These are phyloP conservation scores for Arothron firmamentum DNA, from an alignment of 2,113 vertebrate species.

Conservation along the genomic window DNA sequence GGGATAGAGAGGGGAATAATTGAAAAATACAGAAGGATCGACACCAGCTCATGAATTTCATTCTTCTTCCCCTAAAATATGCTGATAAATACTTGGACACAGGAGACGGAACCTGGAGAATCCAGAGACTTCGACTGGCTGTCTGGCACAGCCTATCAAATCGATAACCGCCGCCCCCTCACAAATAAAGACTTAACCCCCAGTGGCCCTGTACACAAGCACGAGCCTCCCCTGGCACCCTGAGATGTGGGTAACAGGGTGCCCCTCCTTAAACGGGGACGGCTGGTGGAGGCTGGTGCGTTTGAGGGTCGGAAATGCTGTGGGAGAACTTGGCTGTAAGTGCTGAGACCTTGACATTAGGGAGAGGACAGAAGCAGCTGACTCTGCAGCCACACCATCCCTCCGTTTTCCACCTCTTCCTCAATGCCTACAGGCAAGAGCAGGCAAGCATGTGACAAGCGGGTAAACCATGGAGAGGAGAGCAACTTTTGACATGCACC, in stretches of 20 bases:
- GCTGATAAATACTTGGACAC: conserved; percentile 51
- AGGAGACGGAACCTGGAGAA: conserved; percentile 50
- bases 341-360: conserved; percentile 63
- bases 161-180: conserved; percentile 45
- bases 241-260: neutral
- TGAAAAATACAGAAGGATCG: conserved; percentile 54
- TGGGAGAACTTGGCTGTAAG: neutral
- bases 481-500: conserved; percentile 48
- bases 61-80: conserved; percentile 62
- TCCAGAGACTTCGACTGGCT: conserved; percentile 56
- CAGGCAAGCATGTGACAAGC: conserved; percentile 15
- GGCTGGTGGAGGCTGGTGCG: conserved; percentile 22
- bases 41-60: conserved; percentile 63
- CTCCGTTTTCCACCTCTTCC: conserved; percentile 30
- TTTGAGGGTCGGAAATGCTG: neutral
- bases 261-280: conserved; percentile 10
- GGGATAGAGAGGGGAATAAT: neutral
- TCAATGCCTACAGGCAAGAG: conserved; percentile 14
- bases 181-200: conserved; percentile 39
- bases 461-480: conserved; percentile 22
- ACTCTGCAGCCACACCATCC: conserved; percentile 47
- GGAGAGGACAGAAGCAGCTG: conserved; percentile 54
- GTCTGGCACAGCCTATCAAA: conserved; percentile 54
- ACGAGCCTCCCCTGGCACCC: conserved; percentile 4
- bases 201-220: neutral